Conservation (phyloP, 2,888 invertebrate genomes). For the Allacma fusca region DNA sequence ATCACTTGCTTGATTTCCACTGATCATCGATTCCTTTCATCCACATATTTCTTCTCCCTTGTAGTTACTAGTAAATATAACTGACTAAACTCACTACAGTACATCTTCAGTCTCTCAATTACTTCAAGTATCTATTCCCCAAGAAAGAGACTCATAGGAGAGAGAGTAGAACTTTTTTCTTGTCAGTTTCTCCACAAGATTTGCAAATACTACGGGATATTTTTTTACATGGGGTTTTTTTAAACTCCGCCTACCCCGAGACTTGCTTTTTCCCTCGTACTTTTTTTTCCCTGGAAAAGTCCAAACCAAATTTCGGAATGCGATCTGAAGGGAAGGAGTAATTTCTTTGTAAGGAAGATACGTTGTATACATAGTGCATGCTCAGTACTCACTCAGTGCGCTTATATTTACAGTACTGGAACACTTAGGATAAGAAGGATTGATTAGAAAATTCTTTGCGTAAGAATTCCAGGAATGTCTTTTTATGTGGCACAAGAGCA, state of each 20-base stretch:
- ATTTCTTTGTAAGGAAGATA: background rate
- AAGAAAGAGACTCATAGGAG: too few relatives aligned
- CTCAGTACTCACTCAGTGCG: too few relatives aligned
- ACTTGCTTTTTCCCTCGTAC: too few relatives aligned
- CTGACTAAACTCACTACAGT: background rate
- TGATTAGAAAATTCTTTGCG: slow-evolving; percentile 32
- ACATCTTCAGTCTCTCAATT: too few relatives aligned
- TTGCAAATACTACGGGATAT: too few relatives aligned
- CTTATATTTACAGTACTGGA: background rate
- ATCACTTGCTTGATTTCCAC: background rate
- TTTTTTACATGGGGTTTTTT: too few relatives aligned
- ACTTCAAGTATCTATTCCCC: too few relatives aligned
- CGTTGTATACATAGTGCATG: too few relatives aligned
- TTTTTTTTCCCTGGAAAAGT: too few relatives aligned
- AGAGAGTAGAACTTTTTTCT: too few relatives aligned
- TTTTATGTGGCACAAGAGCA: background rate
- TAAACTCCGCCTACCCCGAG: too few relatives aligned
- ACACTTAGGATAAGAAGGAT: slow-evolving; percentile 14
- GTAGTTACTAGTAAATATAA: background rate
- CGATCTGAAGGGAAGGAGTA: background rate
- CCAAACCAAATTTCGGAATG: background rate
- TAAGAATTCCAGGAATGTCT: background rate
- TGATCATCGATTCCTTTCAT: slow-evolving; percentile 21
- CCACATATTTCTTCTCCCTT: slow-evolving; percentile 4
- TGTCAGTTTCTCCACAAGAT: too few relatives aligned